phyloP scores from a whole-genome alignment of 2,888 invertebrate genomes.

The Autographa pulchrina region DNA sequence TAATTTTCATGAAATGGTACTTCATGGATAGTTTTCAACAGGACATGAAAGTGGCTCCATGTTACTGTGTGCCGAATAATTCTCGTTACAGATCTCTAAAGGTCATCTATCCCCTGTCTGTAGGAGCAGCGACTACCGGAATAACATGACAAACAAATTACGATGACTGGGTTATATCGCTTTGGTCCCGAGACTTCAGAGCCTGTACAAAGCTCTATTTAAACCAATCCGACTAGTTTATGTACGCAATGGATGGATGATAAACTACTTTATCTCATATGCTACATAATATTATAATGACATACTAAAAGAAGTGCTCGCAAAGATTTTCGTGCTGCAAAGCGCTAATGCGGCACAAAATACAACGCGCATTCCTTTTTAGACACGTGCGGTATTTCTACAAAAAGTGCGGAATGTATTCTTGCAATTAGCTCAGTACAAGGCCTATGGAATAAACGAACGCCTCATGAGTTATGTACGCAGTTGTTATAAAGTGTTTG shows the following conservation, averaged over 20 bases:
- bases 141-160: background rate
- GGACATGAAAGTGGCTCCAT: too few species aligned
- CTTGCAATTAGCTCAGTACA: slow-evolving; percentile 38
- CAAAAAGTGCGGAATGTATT: slow-evolving; percentile 35
- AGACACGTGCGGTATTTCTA: slow-evolving; percentile 20
- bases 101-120: too few species aligned
- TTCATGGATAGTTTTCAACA: too few species aligned
- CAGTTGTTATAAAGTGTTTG: slow-evolving; percentile 43
- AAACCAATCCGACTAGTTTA: background rate
- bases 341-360: slow-evolving; percentile 23
- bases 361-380: slow-evolving; percentile 28
- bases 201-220: background rate
- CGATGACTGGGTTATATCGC: background rate
- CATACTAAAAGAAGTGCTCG: slow-evolving; percentile 18
- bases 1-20: too few species aligned
- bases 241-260: background rate
- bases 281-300: background rate
- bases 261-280: too few species aligned
- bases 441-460: slow-evolving; percentile 28
- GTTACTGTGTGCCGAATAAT: too few species aligned
- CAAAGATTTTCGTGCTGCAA: slow-evolving; percentile 23
- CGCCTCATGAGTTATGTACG: slow-evolving; percentile 37
- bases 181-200: background rate
- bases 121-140: background rate
- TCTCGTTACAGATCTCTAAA: too few species aligned